Evolutionary conservation across 1,140 invertebrate species (phyloP).

Genomic region (Cherax quadricarinatus): DNA sequence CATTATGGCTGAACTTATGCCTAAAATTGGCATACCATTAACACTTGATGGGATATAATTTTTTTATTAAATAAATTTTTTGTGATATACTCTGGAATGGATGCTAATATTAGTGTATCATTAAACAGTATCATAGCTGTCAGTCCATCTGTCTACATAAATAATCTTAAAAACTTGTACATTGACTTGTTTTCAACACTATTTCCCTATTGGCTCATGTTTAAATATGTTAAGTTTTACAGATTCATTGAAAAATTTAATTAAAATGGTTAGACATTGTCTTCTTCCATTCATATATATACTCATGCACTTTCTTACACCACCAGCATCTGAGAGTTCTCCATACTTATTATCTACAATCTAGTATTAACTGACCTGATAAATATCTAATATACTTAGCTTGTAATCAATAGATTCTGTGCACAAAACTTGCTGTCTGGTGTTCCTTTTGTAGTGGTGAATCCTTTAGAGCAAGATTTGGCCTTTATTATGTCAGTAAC

Average conservation of each 20-base stretch:
- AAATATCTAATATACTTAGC: background rate
- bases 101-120: background rate
- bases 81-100: background rate
- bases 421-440: background rate
- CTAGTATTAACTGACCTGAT: background rate
- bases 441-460: background rate
- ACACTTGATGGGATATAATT: background rate
- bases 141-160: background rate
- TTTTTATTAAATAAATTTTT: background rate
- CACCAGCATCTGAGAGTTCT: background rate
- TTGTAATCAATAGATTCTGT: background rate
- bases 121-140: background rate
- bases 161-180: background rate
- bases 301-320: too few species aligned
- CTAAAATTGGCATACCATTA: background rate
- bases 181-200: too few species aligned
- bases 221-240: too few species aligned
- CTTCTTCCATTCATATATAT: too few species aligned
- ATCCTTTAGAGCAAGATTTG: background rate
- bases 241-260: too few species aligned
- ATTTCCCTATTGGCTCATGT: too few species aligned
- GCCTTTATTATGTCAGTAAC: too few species aligned
- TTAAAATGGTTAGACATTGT: too few species aligned
- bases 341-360: background rate
- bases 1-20: background rate